These are phyloP conservation scores for Luperina nickerlii DNA, from an alignment of 2,888 invertebrate genomes.

Conservation along the genomic window DNA sequence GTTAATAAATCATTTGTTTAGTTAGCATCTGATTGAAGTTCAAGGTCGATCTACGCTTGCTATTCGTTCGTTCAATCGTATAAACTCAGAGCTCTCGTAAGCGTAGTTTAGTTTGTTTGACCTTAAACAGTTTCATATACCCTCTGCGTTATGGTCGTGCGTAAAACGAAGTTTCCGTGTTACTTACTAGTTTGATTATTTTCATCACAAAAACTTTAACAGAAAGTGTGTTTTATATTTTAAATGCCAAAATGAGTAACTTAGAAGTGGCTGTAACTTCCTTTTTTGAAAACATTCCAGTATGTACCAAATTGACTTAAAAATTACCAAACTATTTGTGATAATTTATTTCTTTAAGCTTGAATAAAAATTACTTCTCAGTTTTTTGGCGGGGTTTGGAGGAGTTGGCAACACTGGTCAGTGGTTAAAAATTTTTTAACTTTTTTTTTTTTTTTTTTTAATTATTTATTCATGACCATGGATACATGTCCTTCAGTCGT, in stretches of 20 bases:
- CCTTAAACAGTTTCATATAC: conserved; percentile 47
- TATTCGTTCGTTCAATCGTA: conserved; percentile 14
- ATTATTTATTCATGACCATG: too few relatives aligned
- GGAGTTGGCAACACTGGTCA: too few relatives aligned
- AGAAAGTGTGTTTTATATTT: conserved; percentile 6
- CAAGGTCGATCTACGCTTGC: conserved; percentile 34
- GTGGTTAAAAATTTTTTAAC: too few relatives aligned
- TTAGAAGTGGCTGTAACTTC: conserved; percentile 77
- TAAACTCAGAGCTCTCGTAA: conserved; percentile 9
- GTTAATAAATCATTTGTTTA: not conserved
- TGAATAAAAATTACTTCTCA: too few relatives aligned
- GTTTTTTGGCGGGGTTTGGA: too few relatives aligned
- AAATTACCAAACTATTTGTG: not conserved
- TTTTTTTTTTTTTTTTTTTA: too few relatives aligned
- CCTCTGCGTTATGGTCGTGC: conserved; percentile 48
- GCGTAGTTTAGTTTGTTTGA: conserved; percentile 28
- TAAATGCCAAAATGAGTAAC: conserved; percentile 74
- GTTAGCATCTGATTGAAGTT: conserved; percentile 28
- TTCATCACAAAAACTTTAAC: conserved; percentile 2
- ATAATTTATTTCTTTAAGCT: not conserved
- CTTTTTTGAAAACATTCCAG: conserved; percentile 73
- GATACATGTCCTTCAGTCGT: too few relatives aligned
- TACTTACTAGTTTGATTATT: conserved; percentile 17
- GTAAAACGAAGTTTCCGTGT: conserved; percentile 29
- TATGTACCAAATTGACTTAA: conserved; percentile 70